Base-by-base conservation (phyloP, 2,797 vertebrate species). In the Tenualosa ilisha region DNA sequence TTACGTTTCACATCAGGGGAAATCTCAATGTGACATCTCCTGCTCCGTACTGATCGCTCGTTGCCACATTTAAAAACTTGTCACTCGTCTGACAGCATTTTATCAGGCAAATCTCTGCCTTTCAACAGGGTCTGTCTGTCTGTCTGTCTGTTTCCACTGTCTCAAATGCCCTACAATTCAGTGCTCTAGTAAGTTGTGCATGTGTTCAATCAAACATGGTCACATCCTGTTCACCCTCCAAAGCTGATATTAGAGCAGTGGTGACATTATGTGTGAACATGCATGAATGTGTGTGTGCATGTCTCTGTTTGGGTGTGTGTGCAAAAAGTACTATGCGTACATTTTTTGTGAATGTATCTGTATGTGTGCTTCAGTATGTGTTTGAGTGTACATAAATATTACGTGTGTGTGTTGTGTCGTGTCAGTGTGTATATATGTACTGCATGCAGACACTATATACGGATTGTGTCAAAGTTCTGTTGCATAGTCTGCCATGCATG, bases 211-310 rank as follows among this genome's bases (percentile, higher is more conserved):
- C 72, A 79, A 17, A 79, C 37, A 22, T 15, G 81, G 83, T 50
- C 84, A 63, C 46, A 83, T 79, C 79, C 40, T 59, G 20, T 79
- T 84, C n/a, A n/a, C 24, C 24, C 46, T 86, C 59, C 50, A 59
- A 83, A 81, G 46, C 49, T 79, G 22, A 15, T 4, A 13, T 15
- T 1, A 75, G 31, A 72, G 65, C 31, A 37, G 31, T 15, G 13
- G 65, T 72, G 65, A 72, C 65, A 40, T 15, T 40, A 31, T 72
- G 2, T 72, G 31, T 13, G 51, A 12, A 15, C 6, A 6, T 46
- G 43, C 43, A 2, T 46, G 43, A 46, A 46, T 63, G 17, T 63
- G 59, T n/a, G n/a, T n/a, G n/a, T n/a, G n/a, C n/a, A n/a, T n/a
- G n/a, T n/a, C n/a, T n/a, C n/a, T n/a, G n/a, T n/a, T n/a, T n/a